Base-by-base conservation (phyloP, 2,113 vertebrate genomes). In the Tupaia tana region DNA sequence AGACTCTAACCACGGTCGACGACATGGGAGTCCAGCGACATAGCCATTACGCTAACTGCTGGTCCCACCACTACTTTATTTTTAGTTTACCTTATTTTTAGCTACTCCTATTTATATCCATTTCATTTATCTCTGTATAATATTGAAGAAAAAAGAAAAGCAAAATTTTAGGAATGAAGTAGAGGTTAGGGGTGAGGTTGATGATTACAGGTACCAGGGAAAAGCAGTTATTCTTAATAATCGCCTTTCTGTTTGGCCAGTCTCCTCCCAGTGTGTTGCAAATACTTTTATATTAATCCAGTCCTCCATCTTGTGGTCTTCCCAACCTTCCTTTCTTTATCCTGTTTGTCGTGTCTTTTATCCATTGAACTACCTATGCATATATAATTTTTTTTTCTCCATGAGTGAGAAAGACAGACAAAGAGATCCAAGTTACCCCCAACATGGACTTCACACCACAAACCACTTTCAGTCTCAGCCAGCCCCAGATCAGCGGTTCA, bases 201-300 rank as follows among this genome's bases (percentile, higher is more conserved):
- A 22, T 63, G 22, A 78, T 12, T 89, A 66, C 20, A 34, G 29
- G 10, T 29, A 8, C 29, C n/a, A 13, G 7, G 1, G 58, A 64
- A 59, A 88, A 54, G 7, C n/a, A n/a, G n/a, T 29, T 56, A 24
- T 16, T 31, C 77, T 59, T 70, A 20, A 6, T 70, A 20, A 19
- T 22, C 73, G 7, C 43, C 61, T 81, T 3, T 6, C 27, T 71
- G 10, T 64, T 69, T 75, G 75, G 24, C 52, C 4, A 63, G 2
- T 0, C 0, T 54, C 2, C 12, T 3, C 3, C 5, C 3, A 67
- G 54, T 59, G 19, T 79, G 15, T 3, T 86, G 2, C 69, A 58
- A 79, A 80, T 31, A 43, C 83, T 69, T 90, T 52, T 54, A 12
- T 75, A n/a, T 91, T 83, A 25, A 75, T 86, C 3, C 7, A 88